Evolutionary conservation across 2,888 invertebrate species (phyloP).

Genomic region (Lasioglossum vierecki): DNA sequence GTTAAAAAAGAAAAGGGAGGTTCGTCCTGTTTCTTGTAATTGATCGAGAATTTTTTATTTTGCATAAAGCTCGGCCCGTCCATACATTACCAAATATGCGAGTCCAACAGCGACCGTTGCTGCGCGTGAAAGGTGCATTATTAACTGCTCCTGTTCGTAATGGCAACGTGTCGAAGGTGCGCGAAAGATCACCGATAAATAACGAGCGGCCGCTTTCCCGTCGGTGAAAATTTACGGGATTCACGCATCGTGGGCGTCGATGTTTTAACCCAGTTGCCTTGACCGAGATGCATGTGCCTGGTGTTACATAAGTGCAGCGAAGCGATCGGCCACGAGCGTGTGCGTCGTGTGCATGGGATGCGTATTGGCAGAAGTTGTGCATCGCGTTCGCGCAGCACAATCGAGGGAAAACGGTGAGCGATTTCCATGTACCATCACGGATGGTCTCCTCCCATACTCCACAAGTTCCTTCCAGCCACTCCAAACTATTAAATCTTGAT

Average conservation of each 20-base stretch:
- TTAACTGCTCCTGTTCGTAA: conserved; percentile 13
- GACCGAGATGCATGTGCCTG: conserved; percentile 76
- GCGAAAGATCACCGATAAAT: conserved; percentile 2
- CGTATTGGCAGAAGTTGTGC: conserved; percentile 61
- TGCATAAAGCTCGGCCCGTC: background rate
- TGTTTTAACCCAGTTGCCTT: conserved; percentile 80
- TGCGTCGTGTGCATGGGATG: background rate
- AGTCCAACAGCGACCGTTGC: background rate
- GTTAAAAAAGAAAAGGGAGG: background rate
- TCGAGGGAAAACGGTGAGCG: conserved; percentile 36
- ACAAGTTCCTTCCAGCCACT: background rate
- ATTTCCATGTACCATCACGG: conserved; percentile 13
- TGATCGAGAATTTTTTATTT: background rate
- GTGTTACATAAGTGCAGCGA: conserved; percentile 60
- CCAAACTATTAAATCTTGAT: background rate
- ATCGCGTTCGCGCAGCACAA: conserved; percentile 60
- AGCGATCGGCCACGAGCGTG: conserved; percentile 20
- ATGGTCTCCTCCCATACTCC: background rate
- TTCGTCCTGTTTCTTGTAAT: too few relatives aligned
- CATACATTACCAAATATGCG: background rate
- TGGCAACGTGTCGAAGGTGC: background rate
- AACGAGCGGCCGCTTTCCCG: conserved; percentile 6
- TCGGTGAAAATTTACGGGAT: conserved; percentile 36
- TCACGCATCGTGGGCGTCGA: conserved; percentile 29
- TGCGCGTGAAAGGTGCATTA: background rate